Percentiles rank a stretch among this genome's conserved stretches.
phyloP scores from a whole-genome alignment of 2,888 invertebrate genomes.

The Steinernema scapterisci region DNA sequence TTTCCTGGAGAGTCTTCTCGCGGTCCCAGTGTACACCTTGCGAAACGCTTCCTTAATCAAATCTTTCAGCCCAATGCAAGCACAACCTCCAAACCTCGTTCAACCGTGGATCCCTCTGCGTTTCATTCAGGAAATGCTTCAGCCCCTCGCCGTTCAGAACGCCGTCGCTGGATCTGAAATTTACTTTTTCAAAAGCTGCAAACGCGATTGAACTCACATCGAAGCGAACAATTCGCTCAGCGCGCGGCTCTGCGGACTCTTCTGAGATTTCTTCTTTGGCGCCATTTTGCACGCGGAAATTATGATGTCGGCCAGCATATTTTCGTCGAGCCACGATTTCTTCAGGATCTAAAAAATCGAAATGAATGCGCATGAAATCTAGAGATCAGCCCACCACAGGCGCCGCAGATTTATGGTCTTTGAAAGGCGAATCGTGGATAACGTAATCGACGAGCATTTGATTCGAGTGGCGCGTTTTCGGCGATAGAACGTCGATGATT shows the following conservation, averaged over 20 bases:
- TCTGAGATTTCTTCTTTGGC: neutral
- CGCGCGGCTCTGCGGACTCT: neutral
- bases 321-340: slow-evolving; percentile 13
- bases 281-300: slow-evolving; percentile 31
- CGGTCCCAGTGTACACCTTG: slow-evolving; percentile 15
- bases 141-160: slow-evolving; percentile 45
- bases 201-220: slow-evolving; percentile 24
- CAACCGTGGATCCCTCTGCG: slow-evolving; percentile 90
- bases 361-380: neutral
- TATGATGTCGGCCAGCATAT: slow-evolving; percentile 33
- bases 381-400: neutral
- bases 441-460: slow-evolving; percentile 31
- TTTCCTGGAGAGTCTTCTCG: slow-evolving; percentile 39
- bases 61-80: neutral
- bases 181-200: neutral
- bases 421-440: slow-evolving; percentile 32
- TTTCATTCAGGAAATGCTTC: slow-evolving; percentile 52
- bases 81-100: slow-evolving; percentile 89
- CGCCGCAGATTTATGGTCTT: slow-evolving; percentile 32
- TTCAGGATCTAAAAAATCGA: slow-evolving; percentile 29
- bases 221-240: slow-evolving; percentile 33
- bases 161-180: slow-evolving; percentile 28
- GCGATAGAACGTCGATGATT: slow-evolving; percentile 30
- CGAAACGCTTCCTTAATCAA: slow-evolving; percentile 29
- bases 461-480: slow-evolving; percentile 27